Evolutionary conservation across 2,888 invertebrate species (phyloP), one percentile per base, ranked within the genome.

Genomic region (Apotomis turbidana): DNA sequence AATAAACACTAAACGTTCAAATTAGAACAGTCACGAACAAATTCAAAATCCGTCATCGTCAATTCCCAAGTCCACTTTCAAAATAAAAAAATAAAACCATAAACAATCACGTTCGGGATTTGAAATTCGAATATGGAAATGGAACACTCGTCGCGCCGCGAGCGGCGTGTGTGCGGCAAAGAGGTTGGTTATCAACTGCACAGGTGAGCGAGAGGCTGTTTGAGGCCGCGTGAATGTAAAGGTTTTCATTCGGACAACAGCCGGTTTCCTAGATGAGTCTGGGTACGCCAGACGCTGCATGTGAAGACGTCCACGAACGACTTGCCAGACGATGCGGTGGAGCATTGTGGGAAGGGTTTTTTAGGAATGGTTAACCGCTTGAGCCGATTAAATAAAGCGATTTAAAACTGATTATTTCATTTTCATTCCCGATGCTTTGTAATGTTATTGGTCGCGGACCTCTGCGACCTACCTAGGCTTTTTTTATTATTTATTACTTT

Each of bases 121-220:
- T 73, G 15, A 41, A 76, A 55, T 76, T 76, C 62, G 74, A 77
- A 77, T 76, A 75, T 78, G 70, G 74, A 78, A 76, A 75, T 78
- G 70, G 74, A 78, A 80, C 69, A 54, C 41, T 41, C 75, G 60
- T 61, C 67, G 64, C 55, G 74, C 74, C 73, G 67, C 77, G 75
- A 77, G 78, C 74, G 76, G 83, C 89, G 90, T 89, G 86, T 79
- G 83, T 80, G 76, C 87, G 74, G 78, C 79, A 76, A 82, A 80
- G 85, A 87, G 84, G 89, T 86, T 85, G 86, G 85, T 87, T 88
- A 86, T 87, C 86, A 88, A 91, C 91, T 91, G 85, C 63, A 77
- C 80, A 84, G 83, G 82, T 82, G 82, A 80, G 85, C 84, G 86
- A 86, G 87, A 85, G 86, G 87, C 85, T 87, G 83, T 79, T 76